Evolutionary conservation across 2,113 vertebrate genomes (phyloP).

Genomic region (Alexandromys fortis): DNA sequence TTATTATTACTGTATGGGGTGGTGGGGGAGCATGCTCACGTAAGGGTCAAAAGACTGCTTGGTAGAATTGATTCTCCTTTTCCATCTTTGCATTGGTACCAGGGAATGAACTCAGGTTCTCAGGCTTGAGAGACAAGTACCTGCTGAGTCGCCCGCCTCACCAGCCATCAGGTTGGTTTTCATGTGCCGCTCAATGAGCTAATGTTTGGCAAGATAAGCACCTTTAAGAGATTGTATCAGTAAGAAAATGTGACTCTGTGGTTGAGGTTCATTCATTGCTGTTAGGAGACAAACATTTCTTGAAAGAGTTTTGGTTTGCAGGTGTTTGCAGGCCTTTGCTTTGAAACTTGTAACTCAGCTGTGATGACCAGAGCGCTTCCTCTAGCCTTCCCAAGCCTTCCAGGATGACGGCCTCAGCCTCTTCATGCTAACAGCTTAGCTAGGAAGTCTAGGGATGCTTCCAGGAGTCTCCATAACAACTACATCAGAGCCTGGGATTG

Average conservation of each 20-base stretch:
- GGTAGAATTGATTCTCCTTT: background rate
- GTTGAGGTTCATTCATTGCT: slow-evolving; percentile 19
- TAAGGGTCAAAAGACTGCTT: background rate
- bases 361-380: background rate
- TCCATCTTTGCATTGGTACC: background rate
- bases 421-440: background rate
- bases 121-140: background rate
- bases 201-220: background rate
- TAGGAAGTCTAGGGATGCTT: background rate
- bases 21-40: background rate
- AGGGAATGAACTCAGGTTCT: background rate
- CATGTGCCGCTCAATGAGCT: slow-evolving; percentile 15
- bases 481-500: background rate
- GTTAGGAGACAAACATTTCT: slow-evolving; percentile 45
- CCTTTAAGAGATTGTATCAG: slow-evolving; percentile 24
- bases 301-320: slow-evolving; percentile 33
- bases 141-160: background rate
- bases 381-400: background rate
- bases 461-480: background rate
- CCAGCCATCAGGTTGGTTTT: background rate
- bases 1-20: no score
- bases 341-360: slow-evolving; percentile 31
- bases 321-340: slow-evolving; percentile 20
- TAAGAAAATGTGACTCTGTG: background rate
- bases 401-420: background rate